Base-by-base conservation (phyloP, 2,888 invertebrate species). In the Drosophila paranaensis region DNA sequence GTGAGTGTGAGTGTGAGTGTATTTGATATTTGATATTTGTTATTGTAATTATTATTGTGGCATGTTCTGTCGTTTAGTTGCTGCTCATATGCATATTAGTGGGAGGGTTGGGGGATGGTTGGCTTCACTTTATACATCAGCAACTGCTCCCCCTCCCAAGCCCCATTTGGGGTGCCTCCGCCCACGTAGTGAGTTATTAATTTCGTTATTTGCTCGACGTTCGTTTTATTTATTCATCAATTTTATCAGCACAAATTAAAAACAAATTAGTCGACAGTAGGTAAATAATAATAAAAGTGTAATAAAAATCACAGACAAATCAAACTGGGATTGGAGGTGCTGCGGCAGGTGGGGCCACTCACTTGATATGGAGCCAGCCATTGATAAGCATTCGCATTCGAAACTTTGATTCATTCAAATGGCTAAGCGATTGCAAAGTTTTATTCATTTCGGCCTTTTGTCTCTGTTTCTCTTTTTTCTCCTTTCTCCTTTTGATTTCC, bases 171-270 rank as follows among this genome's bases (percentile, higher is more conserved):
- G 20, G 11, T 13, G 9, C 33, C 27, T 6, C 35, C 30, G 10
- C 53, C 25, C 43, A 53, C n/a, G 30, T 46, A 60, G 74, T 71
- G 66, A 77, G 60, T 84, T 84, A 84, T 84, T 84, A 84, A 84
- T 84, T 84, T 84, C 74, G 81, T 81, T 85, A 84, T 87, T 84
- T 89, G 74, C 81, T 68, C 62, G 57, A 65, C 73, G 72, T 60
- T 71, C 87, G 65, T 69, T 76, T 82, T 81, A 79, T 89, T 89
- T 84, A 88, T 84, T 84, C 87, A 89, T 84, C 61, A 77, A 74
- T 82, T 85, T 85, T 89, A 87, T 89, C 89, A 82, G 83, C 84
- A 75, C 85, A 90, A 88, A 88, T 90, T 89, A 88, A 88, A 88
- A 88, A 85, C 90, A 88, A 88, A 90, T 88, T 88, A 88, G 86